Percentiles rank a stretch among this genome's conserved stretches.
These are phyloP conservation scores for Distichodus sexfasciatus DNA, from an alignment of 2,797 vertebrate genomes.

Conservation along the genomic window DNA sequence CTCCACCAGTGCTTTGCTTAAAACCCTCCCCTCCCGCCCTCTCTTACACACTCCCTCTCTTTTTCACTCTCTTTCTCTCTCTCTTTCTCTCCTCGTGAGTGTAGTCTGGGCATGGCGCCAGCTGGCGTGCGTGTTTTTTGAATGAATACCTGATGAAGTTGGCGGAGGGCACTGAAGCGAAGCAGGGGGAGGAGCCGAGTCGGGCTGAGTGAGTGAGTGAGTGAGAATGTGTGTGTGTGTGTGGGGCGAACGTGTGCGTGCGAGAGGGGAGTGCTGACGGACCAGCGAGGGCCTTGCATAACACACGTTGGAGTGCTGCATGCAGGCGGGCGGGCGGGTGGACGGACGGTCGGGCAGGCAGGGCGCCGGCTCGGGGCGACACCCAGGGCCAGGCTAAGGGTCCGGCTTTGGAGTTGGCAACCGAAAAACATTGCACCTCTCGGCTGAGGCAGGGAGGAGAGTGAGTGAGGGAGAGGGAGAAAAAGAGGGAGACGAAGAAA, in stretches of 20 bases:
- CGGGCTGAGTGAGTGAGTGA: slow-evolving; percentile 49
- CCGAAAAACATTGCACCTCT: background rate
- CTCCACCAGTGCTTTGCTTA: slow-evolving; percentile 37
- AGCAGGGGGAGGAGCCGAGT: slow-evolving; percentile 64
- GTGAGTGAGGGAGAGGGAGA: background rate
- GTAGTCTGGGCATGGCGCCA: slow-evolving; percentile 72
- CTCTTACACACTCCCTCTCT: slow-evolving; percentile 37
- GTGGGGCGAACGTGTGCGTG: slow-evolving; percentile 49
- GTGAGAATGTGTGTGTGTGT: slow-evolving; percentile 57
- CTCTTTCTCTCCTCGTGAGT: slow-evolving; percentile 65
- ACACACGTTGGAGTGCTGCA: slow-evolving; percentile 73
- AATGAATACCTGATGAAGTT: slow-evolving; percentile 92
- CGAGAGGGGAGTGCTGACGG: slow-evolving; percentile 66
- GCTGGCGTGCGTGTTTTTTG: slow-evolving; percentile 75
- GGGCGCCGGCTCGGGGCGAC: slow-evolving; percentile 61
- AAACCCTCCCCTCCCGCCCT: slow-evolving; percentile 18
- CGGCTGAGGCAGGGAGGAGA: background rate
- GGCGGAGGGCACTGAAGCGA: slow-evolving; percentile 68
- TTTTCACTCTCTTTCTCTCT: slow-evolving; percentile 35
- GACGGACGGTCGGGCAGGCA: slow-evolving; percentile 49
- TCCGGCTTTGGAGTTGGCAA: background rate
- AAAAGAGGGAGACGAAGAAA: background rate
- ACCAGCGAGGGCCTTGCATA: slow-evolving; percentile 77
- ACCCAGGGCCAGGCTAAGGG: slow-evolving; percentile 31
- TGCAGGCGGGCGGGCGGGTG: slow-evolving; percentile 58